Evolutionary conservation across 2,888 invertebrate species (phyloP).

Genomic region (Ditylenchus weischeri): DNA sequence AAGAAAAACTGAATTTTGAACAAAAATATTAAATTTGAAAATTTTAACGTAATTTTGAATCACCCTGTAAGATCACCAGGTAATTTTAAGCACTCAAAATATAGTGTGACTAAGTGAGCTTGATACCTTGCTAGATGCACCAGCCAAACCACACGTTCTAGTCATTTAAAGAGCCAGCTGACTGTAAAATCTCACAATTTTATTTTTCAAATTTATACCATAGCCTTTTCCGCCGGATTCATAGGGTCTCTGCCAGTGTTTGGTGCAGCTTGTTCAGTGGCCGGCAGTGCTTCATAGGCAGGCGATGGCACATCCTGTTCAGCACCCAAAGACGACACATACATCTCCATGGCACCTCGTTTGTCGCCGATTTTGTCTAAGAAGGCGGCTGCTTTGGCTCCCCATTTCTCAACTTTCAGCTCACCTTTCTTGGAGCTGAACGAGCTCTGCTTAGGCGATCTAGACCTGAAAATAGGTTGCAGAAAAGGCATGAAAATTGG

Average conservation of each 20-base stretch:
- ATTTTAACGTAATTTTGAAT: too few relatives aligned
- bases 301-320: slow-evolving; percentile 4
- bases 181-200: too few relatives aligned
- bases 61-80: too few relatives aligned
- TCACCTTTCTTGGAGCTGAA: not conserved
- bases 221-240: too few relatives aligned
- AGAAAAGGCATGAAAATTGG: not conserved
- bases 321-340: not conserved
- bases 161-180: too few relatives aligned
- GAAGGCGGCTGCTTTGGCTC: slow-evolving; percentile 18
- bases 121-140: too few relatives aligned
- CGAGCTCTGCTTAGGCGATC: not conserved
- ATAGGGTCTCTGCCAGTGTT: not conserved
- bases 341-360: slow-evolving; percentile 1
- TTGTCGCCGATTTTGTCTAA: slow-evolving; percentile 12
- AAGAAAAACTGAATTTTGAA: too few relatives aligned
- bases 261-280: not conserved
- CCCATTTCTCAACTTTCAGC: slow-evolving; percentile 4
- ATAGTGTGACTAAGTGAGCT: too few relatives aligned
- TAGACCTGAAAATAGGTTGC: not conserved
- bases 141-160: too few relatives aligned
- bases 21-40: too few relatives aligned
- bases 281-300: not conserved
- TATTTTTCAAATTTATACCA: too few relatives aligned
- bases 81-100: too few relatives aligned